Base-by-base conservation (phyloP, 2,797 vertebrate genomes). In the Sparus aurata region DNA sequence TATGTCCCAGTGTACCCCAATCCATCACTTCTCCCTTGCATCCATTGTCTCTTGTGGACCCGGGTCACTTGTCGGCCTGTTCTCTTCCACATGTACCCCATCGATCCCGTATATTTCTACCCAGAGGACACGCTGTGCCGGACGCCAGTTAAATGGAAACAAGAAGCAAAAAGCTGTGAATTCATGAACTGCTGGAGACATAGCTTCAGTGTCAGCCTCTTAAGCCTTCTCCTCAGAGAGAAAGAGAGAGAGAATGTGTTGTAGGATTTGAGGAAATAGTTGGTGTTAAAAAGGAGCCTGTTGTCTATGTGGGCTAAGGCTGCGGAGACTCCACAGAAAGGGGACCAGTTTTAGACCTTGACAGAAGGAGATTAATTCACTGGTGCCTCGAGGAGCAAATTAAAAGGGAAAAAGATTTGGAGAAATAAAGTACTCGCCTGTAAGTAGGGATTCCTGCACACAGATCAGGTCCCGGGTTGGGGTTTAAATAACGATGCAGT, bases 51-150 rank as follows among this genome's bases (percentile, higher is more conserved):
- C 22, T 18, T 61, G 20, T 62, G 76, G 43, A 68, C 5, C 67
- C 12, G 45, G 57, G 67, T 88, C 73, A 82, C 69, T 81, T 78
- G 82, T 78, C 76, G 43, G 58, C 20, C 67, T 53, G 41, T 7
- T 77, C 73, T 77, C 16, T 54, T 78, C 67, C 52, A 43, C 71
- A 75, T 89, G 65, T 47, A 65, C 54, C 50, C 72, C 75, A 89
- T 89, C 45, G 82, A 87, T 89, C 78, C 69, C 47, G 69, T 70
- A 85, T 82, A 69, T 69, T 18, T 11, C 45, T 45, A 55, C 79
- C 75, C 71, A 62, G 66, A 69, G 84, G 85, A 79, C 69, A 41
- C 20, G 27, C 50, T 71, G 6, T 69, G 63, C 53, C 47, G 66
- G 69, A 76, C 68, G 66, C 58, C 59, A 63, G 45, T 79, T 77